phyloP scores from a whole-genome alignment of 2,113 vertebrate species.

The Sphaerodactylus townsendi region DNA sequence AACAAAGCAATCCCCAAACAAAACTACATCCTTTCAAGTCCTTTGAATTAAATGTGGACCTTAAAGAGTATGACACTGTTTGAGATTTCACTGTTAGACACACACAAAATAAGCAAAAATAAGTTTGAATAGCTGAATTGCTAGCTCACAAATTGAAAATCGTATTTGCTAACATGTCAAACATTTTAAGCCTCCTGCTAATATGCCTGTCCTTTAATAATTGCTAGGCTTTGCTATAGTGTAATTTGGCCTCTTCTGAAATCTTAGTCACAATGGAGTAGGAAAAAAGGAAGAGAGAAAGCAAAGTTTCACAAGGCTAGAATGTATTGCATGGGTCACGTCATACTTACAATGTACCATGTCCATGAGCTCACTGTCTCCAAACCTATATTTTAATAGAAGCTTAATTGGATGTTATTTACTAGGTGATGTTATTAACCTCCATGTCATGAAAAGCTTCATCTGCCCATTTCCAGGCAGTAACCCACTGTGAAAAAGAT shows the following conservation, averaged over 20 bases:
- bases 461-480: no score
- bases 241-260: neutral
- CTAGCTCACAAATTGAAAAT: neutral
- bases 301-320: neutral
- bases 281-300: neutral
- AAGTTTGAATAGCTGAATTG: neutral
- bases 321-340: neutral
- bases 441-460: no score
- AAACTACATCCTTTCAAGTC: no score
- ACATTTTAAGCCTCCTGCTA: neutral
- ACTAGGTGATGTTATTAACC: no score
- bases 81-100: neutral
- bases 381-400: no score
- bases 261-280: neutral
- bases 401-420: no score
- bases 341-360: neutral
- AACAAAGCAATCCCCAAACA: no score
- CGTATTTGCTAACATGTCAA: neutral
- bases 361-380: no score
- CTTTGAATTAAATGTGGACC: no score
- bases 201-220: neutral
- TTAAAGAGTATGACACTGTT: neutral
- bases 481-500: no score
- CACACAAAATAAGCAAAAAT: neutral
- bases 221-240: neutral